Base-by-base conservation (phyloP, 2,113 vertebrate species). In the Glareola pratincola region DNA sequence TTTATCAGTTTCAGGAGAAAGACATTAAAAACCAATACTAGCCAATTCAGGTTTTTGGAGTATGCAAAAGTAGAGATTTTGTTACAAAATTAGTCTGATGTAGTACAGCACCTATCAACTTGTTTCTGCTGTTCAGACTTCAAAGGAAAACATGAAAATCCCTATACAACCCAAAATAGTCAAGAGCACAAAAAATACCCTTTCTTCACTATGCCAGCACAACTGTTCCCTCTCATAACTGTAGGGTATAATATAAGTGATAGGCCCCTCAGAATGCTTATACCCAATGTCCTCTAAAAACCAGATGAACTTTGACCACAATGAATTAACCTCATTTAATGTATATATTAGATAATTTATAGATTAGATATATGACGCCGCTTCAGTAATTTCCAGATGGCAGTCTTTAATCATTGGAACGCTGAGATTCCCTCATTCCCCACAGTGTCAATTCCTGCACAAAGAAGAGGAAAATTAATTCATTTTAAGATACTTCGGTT, bases 381-480 rank as follows among this genome's bases (percentile, higher is more conserved):
- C 34, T 85, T 69, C 62, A 76, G 45, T 90, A 41, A 88, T 93
- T 95, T 92, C 50, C 48, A 85, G 45, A 79, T 69, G 62, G 27
- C 14, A 76, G 37, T 34, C 39, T 83, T 94, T 87, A 87, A 84
- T 87, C 74, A 83, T 15, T 57, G 30, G 6, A 88, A 72, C 48
- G 57, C 57, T 48, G 39, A 83, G 18, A 39, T 88, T 83, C 37
- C 30, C 21, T 50, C 36, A 32, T 14, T 74, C 41, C n/a, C 18
- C 0, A 0, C 5, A 47, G 22, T 30, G 62, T 56, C 47, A 67
- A 71, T 71, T 8, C 19, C 56, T 4, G 2, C 17, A 29, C 10
- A 48, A 6, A 68, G 20, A 37, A 36, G 20, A 89, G 26, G 23
- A 88, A 59, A 59, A 9, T 9, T 8, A 68, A 76, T 56, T 88